A percentile compares a stretch with the other conserved stretches of the same genome.
phyloP scores from a whole-genome alignment of 1,140 invertebrate genomes.

The Thrips palmi region DNA sequence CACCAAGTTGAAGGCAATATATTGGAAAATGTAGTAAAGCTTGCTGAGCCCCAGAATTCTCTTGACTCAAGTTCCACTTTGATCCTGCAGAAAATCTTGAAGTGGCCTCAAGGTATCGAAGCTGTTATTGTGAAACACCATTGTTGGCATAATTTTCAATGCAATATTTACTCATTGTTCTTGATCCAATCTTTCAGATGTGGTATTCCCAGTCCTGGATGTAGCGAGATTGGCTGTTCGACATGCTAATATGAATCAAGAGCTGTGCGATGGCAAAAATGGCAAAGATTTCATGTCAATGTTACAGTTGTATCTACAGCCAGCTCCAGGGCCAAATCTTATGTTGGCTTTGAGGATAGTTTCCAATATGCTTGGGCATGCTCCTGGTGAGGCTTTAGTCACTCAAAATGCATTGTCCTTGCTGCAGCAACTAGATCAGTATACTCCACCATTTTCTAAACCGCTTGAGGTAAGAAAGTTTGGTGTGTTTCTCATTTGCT shows the following conservation, averaged over 20 bases:
- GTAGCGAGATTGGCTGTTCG: constrained; percentile 58
- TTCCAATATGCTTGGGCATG: constrained; percentile 53
- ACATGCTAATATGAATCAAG: constrained; percentile 35
- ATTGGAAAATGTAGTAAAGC: too few relatives aligned
- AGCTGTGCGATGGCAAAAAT: constrained; percentile 30
- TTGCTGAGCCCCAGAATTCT: too few relatives aligned
- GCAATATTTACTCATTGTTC: not conserved
- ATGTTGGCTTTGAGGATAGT: constrained; percentile 56
- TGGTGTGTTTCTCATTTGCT: constrained; percentile 1
- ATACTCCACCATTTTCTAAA: constrained; percentile 18
- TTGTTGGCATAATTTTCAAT: constrained; percentile 1
- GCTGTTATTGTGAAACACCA: not conserved
- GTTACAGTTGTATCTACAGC: constrained; percentile 9
- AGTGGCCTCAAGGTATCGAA: constrained; percentile 39
- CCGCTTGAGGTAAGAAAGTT: constrained; percentile 29
- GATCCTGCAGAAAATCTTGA: constrained; percentile 44
- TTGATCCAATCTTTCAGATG: constrained; percentile 30
- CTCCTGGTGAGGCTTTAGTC: constrained; percentile 38
- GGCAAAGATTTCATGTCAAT: not conserved
- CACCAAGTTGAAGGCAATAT: too few relatives aligned
- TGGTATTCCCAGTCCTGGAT: constrained; percentile 74
- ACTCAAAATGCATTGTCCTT: constrained; percentile 34
- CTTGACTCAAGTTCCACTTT: constrained; percentile 29
- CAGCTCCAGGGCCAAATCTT: constrained; percentile 43
- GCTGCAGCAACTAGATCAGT: constrained; percentile 29